Base-by-base conservation (phyloP, 2,888 invertebrate species). In the Hesperia comma region DNA sequence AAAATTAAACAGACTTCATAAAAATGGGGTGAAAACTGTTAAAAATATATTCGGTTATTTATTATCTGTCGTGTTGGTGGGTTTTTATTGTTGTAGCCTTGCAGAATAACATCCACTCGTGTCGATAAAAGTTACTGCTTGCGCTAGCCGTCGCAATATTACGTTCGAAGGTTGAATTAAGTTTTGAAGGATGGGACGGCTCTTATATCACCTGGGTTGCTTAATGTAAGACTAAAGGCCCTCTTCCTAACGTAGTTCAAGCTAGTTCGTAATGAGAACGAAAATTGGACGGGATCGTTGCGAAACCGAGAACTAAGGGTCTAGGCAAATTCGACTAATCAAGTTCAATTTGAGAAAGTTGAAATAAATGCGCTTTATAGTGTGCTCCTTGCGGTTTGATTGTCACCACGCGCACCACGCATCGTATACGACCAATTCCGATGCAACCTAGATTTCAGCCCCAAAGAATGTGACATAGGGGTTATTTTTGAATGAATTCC, bases 1-100 rank as follows among this genome's bases (percentile, higher is more conserved):
- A 33, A 72, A 79, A 83, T 85, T 84, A 84, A 84, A 83, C 79
- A 73, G 74, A 79, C 76, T 77, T 76, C 74, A 85, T 87, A 86
- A 88, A 88, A 82, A 78, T 61, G 55, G 46, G 54, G 37, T 37
- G 46, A 5, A 37, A 37, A 7, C 55, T 37, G 15, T 33, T 15
- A 55, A 53, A 58, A 58, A 43, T 21, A 41, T 60, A 53, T 53
- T 58, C 17, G 51, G 37, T 58, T 43, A 46, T 57, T 41, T 57
- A 43, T 43, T 26, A n/a, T 43, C 33, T 19, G 37, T 53, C 21
- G 51, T 19, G 21, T 40, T 32, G 61, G 21, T 12, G 21, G 14
- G 40, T 51, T 61, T 61, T 53, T 53, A 53, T 61, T 61, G 55
- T 49, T 32, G 37, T 26, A 51, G 21, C 26, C 17, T 57, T 8